These are phyloP conservation scores for Tetragonula carbonaria DNA, from an alignment of 2,888 invertebrate genomes.

Conservation along the genomic window DNA sequence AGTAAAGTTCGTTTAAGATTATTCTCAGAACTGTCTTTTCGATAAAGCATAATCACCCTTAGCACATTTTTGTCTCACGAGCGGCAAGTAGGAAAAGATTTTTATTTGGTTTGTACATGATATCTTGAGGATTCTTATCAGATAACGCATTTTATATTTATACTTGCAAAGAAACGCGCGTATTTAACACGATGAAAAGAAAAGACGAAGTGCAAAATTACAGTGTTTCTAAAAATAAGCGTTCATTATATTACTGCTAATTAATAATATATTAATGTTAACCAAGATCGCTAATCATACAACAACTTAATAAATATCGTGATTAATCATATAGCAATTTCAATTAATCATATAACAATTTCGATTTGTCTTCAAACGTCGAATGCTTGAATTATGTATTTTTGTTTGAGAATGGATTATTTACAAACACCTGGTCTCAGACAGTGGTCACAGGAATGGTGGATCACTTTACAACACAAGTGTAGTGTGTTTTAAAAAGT, in stretches of 20 bases:
- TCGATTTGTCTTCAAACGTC: background rate
- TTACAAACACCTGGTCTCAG: slow-evolving; percentile 42
- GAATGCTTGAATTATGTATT: slow-evolving; percentile 15
- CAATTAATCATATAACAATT: background rate
- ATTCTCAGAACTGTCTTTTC: background rate
- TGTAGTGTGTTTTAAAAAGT: background rate
- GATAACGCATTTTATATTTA: slow-evolving; percentile 61
- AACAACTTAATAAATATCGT: background rate
- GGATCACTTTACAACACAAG: slow-evolving; percentile 43
- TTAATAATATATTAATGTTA: background rate
- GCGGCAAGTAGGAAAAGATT: slow-evolving; percentile 28
- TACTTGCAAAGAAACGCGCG: slow-evolving; percentile 3
- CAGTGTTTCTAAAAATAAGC: background rate
- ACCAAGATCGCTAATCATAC: background rate
- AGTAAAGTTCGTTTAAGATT: background rate
- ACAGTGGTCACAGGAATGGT: slow-evolving; percentile 37
- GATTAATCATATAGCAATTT: background rate
- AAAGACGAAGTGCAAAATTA: background rate
- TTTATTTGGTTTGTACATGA: slow-evolving; percentile 63
- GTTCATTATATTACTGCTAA: no score
- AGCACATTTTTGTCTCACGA: slow-evolving; percentile 37
- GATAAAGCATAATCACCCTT: slow-evolving; percentile 28
- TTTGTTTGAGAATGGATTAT: slow-evolving; percentile 31
- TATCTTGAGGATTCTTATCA: slow-evolving; percentile 65
- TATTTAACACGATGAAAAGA: background rate